Evolutionary conservation across 2,797 vertebrate genomes (phyloP).

Genomic region (Ibycter americanus): DNA sequence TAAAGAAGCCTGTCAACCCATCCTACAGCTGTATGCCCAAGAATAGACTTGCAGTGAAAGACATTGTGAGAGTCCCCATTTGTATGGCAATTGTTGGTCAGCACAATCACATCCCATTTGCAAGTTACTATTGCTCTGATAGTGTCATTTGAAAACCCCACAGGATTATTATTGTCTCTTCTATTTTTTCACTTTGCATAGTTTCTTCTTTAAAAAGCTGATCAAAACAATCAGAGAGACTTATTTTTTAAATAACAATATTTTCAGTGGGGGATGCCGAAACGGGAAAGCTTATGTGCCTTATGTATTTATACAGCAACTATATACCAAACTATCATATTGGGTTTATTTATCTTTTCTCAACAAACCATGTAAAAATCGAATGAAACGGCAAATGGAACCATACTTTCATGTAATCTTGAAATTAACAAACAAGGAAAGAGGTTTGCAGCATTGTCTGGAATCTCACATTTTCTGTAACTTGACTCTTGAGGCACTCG

Average conservation of each 20-base stretch:
- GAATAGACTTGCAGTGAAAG: background rate
- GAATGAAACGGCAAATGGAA: background rate
- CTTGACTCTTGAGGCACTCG: background rate
- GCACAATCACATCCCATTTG: background rate
- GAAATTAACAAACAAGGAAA: background rate
- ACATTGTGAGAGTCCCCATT: background rate
- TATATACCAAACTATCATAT: background rate
- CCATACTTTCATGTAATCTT: background rate
- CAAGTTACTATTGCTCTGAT: background rate
- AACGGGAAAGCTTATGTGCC: background rate
- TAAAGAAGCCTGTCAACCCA: background rate
- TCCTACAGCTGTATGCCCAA: background rate
- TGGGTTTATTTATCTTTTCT: background rate
- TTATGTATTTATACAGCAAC: background rate
- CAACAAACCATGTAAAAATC: background rate
- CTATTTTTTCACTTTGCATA: background rate
- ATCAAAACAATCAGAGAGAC: background rate
- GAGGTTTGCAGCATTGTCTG: background rate
- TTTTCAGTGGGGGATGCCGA: background rate
- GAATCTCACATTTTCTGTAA: background rate
- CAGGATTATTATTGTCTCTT: background rate
- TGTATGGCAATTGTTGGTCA: background rate
- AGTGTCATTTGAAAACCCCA: background rate
- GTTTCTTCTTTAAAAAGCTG: background rate
- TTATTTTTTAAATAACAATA: background rate